These are phyloP conservation scores for Coptotermes formosanus DNA, from an alignment of 1,140 invertebrate species.

Conservation along the genomic window DNA sequence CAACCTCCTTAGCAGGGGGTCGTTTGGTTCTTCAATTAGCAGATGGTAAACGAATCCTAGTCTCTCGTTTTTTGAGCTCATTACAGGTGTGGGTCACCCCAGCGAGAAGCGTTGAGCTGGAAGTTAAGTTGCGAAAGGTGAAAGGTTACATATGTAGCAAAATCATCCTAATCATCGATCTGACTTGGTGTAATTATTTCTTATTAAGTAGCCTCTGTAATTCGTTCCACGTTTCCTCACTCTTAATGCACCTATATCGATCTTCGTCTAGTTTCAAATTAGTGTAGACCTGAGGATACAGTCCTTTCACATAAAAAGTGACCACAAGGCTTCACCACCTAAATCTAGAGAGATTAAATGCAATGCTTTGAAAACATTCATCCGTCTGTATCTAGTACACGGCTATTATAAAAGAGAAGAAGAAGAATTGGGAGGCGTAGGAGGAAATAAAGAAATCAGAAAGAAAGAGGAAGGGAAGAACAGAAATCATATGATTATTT, in stretches of 20 bases:
- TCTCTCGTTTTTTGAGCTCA: not conserved
- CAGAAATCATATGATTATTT: no score
- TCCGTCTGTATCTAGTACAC: no score
- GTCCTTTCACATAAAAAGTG: not conserved
- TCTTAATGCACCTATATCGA: not conserved
- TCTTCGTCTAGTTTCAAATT: constrained; percentile 15
- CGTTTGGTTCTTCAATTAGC: not conserved
- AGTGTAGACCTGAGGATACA: not conserved
- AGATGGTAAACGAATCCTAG: not conserved
- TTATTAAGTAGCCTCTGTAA: not conserved
- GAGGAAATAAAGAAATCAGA: no score
- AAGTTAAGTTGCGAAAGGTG: not conserved
- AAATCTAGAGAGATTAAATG: no score
- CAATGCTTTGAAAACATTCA: no score
- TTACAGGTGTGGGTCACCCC: not conserved
- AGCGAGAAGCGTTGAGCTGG: not conserved
- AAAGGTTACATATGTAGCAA: not conserved
- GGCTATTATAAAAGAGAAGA: no score
- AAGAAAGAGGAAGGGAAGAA: no score
- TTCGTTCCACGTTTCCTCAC: not conserved
- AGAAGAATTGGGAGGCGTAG: no score
- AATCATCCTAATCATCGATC: not conserved
- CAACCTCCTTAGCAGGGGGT: not conserved
- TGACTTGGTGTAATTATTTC: not conserved
- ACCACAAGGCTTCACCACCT: not conserved